Evolutionary conservation across 2,113 vertebrate genomes (phyloP).

Genomic region (Rafetus swinhoei): DNA sequence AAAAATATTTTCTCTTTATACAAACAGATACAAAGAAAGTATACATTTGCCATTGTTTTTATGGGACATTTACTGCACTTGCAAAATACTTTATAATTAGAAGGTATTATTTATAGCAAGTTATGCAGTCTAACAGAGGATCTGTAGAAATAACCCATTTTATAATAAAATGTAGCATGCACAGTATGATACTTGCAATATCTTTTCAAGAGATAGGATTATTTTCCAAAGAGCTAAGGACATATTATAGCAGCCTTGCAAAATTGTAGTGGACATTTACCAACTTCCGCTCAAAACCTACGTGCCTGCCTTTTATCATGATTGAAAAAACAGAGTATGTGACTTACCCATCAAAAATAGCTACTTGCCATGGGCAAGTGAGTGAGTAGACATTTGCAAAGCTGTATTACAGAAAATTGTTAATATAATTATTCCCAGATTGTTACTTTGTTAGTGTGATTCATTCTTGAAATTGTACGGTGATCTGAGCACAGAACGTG

Average conservation of each 20-base stretch:
- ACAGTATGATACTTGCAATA: fast-evolving
- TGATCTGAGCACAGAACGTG: not conserved
- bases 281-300: not conserved
- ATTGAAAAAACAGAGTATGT: not conserved
- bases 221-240: fast-evolving
- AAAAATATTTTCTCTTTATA: not conserved
- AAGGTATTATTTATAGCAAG: fast-evolving
- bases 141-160: not conserved
- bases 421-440: conserved; percentile 21
- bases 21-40: fast-evolving
- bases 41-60: fast-evolving
- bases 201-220: fast-evolving
- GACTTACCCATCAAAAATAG: conserved; percentile 1
- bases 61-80: fast-evolving
- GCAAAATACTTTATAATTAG: fast-evolving
- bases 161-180: not conserved
- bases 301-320: not conserved
- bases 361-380: conserved; percentile 25
- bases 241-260: not conserved
- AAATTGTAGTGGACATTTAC: fast-evolving
- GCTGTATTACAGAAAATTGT: conserved; percentile 7
- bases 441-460: not conserved
- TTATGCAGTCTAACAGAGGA: not conserved
- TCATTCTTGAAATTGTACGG: conserved; percentile 17
- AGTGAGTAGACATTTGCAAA: conserved; percentile 9